phyloP scores from a whole-genome alignment of 1,140 invertebrate genomes.

The Brachionus plicatilis region DNA sequence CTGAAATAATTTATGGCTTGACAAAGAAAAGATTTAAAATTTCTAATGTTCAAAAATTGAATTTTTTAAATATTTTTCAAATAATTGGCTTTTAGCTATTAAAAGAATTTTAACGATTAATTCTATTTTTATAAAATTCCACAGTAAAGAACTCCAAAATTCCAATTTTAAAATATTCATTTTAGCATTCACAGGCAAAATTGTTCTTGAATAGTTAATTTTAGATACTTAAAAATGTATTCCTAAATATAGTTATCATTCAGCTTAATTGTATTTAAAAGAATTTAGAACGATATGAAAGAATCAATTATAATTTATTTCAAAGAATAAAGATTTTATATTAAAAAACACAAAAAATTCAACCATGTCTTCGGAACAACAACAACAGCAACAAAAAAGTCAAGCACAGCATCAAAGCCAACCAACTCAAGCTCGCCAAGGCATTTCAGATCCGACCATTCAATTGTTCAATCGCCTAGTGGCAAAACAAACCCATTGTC shows the following conservation, averaged over 20 bases:
- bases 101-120: not conserved
- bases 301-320: not conserved
- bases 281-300: not conserved
- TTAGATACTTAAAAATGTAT: not conserved
- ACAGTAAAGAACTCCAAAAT: not conserved
- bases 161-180: not conserved
- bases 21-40: too few relatives aligned
- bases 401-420: not conserved
- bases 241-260: not conserved
- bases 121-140: not conserved
- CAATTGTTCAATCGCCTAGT: conserved; percentile 27
- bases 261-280: not conserved
- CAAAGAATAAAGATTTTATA: not conserved
- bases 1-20: too few relatives aligned
- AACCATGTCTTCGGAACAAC: not conserved
- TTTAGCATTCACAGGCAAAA: not conserved
- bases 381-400: not conserved
- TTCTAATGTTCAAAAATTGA: not conserved
- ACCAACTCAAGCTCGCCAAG: not conserved
- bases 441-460: conserved; percentile 17
- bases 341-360: not conserved
- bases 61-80: not conserved
- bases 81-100: not conserved
- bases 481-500: conserved; percentile 19
- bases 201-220: not conserved